Evolutionary conservation across 2,888 invertebrate genomes (phyloP), one percentile per base, ranked within the genome.

Genomic region (Cheilosia vulpina): DNA sequence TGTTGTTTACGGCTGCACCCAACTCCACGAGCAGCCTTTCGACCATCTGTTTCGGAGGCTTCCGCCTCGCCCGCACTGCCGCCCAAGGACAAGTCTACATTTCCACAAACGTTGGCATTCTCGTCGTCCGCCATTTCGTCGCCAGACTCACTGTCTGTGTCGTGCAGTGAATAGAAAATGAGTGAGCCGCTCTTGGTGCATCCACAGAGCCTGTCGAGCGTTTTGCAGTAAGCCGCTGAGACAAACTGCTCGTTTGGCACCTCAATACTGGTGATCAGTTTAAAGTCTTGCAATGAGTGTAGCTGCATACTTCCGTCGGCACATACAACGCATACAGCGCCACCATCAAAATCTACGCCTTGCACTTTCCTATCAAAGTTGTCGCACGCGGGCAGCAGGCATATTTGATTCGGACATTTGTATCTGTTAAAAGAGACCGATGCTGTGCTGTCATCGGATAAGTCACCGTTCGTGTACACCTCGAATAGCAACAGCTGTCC

Each of bases 181-280:
- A 98, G 94, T 85, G 95, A 95, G 4, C 98, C 98, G 69, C 94
- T 94, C 88, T 94, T 94, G 0, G 97, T 97, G 53, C 96, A 96
- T 2, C 96, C 96, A 91, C 98, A 98, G 38, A 98, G 93, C 60
- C 97, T 94, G 90, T 98, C 98, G 79, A 98, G 94, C 93, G 97
- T 97, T 77, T 96, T 96, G 91, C 98, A 98, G 91, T 96, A 98
- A 0, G 96, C 95, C 2, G 96, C 96, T 0, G 97, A 96, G 15
- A 96, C 94, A 90, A 97, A 97, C 89, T 94, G 95, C 55, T 95
- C 94, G 47, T 94, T 94, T 0, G 95, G 94, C 45, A 95, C 94
- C 87, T 94, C 93, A 34, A 96, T 96, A 84, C 95, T 94, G 1
- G 95, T 95, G 6, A 96, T 92, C 4, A 94, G 93, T 87, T 94